These are phyloP conservation scores for Petaurus breviceps DNA, from an alignment of 2,113 vertebrate species.

Conservation along the genomic window DNA sequence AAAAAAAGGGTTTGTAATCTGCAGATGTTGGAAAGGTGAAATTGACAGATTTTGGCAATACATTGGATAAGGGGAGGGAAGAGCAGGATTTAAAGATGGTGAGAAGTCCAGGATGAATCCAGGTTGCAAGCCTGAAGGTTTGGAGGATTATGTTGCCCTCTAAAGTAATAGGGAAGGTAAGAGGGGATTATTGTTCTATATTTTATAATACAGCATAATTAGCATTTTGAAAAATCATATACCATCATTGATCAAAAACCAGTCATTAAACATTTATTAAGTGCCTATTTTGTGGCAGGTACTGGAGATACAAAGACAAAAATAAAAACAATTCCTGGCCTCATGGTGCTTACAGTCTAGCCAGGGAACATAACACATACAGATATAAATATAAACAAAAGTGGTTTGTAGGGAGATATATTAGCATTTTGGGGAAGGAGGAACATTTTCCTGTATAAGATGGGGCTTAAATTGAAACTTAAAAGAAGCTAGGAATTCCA, in stretches of 20 bases:
- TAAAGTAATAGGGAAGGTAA: too few relatives aligned
- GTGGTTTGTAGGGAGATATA: neutral
- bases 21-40: neutral
- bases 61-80: neutral
- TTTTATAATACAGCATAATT: neutral
- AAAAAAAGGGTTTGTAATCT: neutral
- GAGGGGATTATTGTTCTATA: neutral
- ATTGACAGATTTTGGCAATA: neutral
- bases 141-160: neutral
- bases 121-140: too few relatives aligned
- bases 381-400: neutral
- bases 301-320: neutral
- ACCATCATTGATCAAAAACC: neutral
- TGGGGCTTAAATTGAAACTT: too few relatives aligned
- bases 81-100: neutral
- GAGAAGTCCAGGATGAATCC: neutral
- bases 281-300: neutral
- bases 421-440: neutral
- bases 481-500: too few relatives aligned
- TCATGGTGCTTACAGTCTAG: neutral
- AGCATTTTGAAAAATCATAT: neutral
- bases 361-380: neutral
- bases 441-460: too few relatives aligned
- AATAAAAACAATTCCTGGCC: neutral
- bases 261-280: neutral